Percentiles rank a stretch among this genome's conserved stretches.
Conservation (phyloP, 2,797 vertebrate genomes). For the Rhynchotus rufescens region DNA sequence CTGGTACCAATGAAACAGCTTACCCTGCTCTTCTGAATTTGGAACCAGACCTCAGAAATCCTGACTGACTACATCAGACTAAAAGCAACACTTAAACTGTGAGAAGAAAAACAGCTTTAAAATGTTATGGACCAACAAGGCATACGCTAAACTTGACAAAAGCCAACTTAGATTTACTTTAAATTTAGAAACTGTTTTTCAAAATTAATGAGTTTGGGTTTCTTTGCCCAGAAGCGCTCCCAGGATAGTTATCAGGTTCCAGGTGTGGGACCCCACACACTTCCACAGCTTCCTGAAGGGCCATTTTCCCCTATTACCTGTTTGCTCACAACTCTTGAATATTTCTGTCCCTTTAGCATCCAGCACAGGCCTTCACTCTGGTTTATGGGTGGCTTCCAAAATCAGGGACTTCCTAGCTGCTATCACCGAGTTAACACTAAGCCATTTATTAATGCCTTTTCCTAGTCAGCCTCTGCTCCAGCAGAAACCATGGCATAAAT, state of each 20-base stretch:
- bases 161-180: not conserved
- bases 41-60: not conserved
- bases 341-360: not conserved
- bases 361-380: not conserved
- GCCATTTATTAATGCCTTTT: not conserved
- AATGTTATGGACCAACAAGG: not conserved
- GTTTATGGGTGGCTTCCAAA: not conserved
- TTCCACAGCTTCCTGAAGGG: not conserved
- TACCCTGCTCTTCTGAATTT: not conserved
- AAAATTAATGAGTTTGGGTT: fast-evolving
- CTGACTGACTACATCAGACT: not conserved
- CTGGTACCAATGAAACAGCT: not conserved
- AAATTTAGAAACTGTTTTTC: not conserved
- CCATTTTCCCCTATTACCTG: not conserved
- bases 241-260: not conserved
- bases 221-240: not conserved
- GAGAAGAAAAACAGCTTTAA: not conserved
- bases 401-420: not conserved
- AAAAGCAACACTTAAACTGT: not conserved
- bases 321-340: not conserved
- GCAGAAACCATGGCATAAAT: not conserved
- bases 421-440: not conserved
- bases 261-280: not conserved
- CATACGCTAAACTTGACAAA: not conserved
- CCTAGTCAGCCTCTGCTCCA: not conserved